Percentiles rank a stretch among this genome's conserved stretches.
phyloP scores from a whole-genome alignment of 1,140 invertebrate species.

The Lanistes nyassanus region DNA sequence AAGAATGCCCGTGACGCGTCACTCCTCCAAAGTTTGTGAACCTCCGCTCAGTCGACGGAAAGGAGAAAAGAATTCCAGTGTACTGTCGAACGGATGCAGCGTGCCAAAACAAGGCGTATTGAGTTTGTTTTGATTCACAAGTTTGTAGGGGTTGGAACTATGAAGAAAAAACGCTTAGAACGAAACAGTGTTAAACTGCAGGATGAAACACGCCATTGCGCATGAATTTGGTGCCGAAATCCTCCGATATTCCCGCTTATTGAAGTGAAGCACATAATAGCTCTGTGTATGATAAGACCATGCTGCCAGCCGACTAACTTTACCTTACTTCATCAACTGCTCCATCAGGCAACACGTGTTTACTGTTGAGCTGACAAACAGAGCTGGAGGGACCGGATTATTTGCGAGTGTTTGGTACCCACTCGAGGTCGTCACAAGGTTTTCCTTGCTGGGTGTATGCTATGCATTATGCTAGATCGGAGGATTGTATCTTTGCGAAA shows the following conservation, averaged over 20 bases:
- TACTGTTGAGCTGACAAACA: slow-evolving; percentile 26
- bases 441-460: slow-evolving; percentile 50
- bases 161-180: slow-evolving; percentile 17
- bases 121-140: slow-evolving; percentile 31
- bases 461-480: slow-evolving; percentile 46
- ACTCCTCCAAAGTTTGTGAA: slow-evolving; percentile 51
- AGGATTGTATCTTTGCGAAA: slow-evolving; percentile 48
- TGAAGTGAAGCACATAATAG: slow-evolving; percentile 63
- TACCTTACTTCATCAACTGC: slow-evolving; percentile 42
- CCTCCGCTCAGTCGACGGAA: slow-evolving; percentile 56
- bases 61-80: slow-evolving; percentile 58
- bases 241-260: slow-evolving; percentile 64
- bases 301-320: slow-evolving; percentile 61
- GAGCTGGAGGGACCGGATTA: slow-evolving; percentile 12
- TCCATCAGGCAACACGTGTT: slow-evolving; percentile 53
- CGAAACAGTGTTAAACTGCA: slow-evolving; percentile 24
- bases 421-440: slow-evolving; percentile 30
- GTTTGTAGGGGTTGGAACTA: slow-evolving; percentile 21
- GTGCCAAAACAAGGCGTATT: slow-evolving; percentile 33
- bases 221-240: slow-evolving; percentile 50
- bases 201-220: slow-evolving; percentile 42
- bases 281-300: slow-evolving; percentile 63
- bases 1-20: slow-evolving; percentile 64
- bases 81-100: slow-evolving; percentile 35
- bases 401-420: slow-evolving; percentile 17